phyloP scores from a whole-genome alignment of 1,140 invertebrate species.

The Anastrepha obliqua region DNA sequence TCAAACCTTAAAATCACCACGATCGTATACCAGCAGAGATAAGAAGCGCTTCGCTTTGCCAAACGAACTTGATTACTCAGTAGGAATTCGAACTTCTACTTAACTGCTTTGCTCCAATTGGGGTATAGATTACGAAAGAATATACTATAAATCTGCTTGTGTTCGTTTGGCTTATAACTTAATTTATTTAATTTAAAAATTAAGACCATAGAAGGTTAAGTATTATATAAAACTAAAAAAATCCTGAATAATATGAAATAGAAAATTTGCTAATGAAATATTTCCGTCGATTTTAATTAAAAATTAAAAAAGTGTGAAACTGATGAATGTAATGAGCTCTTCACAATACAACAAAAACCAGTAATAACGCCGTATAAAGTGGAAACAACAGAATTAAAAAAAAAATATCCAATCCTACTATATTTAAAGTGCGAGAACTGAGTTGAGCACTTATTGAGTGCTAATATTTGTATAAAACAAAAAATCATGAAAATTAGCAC shows the following conservation, averaged over 20 bases:
- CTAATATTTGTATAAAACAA: background rate
- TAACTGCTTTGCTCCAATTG: background rate
- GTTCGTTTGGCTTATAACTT: background rate
- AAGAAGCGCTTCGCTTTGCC: background rate
- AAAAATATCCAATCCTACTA: background rate
- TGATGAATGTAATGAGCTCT: too few species aligned
- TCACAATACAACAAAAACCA: background rate
- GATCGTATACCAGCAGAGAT: background rate
- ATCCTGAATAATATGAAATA: background rate
- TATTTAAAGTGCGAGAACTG: background rate
- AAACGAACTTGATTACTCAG: conserved; percentile 19
- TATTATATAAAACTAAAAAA: background rate
- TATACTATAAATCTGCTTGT: background rate
- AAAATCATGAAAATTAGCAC: background rate
- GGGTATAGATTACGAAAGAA: background rate
- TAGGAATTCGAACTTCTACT: conserved; percentile 44
- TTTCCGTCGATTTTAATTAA: background rate
- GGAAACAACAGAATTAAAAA: background rate
- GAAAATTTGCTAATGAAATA: background rate
- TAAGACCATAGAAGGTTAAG: background rate
- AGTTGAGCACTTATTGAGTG: background rate
- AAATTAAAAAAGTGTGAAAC: conserved; percentile 8
- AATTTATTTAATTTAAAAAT: background rate
- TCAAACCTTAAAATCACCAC: conserved; percentile 20
- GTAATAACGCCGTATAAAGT: background rate